phyloP scores from a whole-genome alignment of 2,888 invertebrate species.

The Phorcus lineatus region DNA sequence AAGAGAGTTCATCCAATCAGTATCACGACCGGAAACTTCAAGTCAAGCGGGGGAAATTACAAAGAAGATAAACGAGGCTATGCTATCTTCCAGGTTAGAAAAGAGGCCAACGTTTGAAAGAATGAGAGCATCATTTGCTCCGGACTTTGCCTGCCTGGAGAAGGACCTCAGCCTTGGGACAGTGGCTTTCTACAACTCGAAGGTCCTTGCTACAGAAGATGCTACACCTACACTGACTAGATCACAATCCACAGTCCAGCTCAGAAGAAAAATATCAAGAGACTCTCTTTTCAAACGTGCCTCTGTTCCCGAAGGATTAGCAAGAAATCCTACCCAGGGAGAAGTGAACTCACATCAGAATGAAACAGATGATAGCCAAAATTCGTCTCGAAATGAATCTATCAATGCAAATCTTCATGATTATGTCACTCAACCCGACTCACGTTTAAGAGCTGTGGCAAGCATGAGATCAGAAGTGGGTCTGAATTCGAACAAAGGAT shows the following conservation, averaged over 20 bases:
- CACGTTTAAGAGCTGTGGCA: too few relatives aligned
- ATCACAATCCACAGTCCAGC: background rate
- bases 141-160: background rate
- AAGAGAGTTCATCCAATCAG: background rate
- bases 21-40: background rate
- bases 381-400: too few relatives aligned
- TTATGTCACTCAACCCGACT: too few relatives aligned
- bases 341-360: too few relatives aligned
- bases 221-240: background rate
- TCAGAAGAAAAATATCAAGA: background rate
- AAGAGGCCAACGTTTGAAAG: background rate
- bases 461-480: too few relatives aligned
- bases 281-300: too few relatives aligned
- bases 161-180: background rate
- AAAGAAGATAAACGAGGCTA: background rate
- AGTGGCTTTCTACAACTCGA: background rate
- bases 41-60: background rate
- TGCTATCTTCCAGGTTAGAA: background rate
- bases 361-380: too few relatives aligned
- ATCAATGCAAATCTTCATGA: too few relatives aligned
- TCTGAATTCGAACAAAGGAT: too few relatives aligned
- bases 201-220: background rate
- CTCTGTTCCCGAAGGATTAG: too few relatives aligned
- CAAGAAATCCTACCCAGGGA: too few relatives aligned
- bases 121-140: conserved; percentile 4